Base-by-base conservation (phyloP, 2,113 vertebrate genomes). In the Tenebrosternarchus preto region DNA sequence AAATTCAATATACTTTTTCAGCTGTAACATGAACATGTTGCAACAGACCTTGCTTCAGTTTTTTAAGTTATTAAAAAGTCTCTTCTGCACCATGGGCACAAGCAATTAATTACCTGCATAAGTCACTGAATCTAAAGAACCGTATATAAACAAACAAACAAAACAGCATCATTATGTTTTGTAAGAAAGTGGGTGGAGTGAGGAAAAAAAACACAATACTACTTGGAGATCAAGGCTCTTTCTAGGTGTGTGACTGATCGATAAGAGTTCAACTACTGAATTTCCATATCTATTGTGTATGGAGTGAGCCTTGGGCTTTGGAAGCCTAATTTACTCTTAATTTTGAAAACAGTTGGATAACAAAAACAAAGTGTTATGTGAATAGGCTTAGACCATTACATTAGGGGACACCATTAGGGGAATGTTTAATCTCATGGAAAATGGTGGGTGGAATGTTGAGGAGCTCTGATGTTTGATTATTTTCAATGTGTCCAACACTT, bases 181-280 rank as follows among this genome's bases (percentile, higher is more conserved):
- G 43, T 11, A 50, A 78, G 19, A 78, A 71, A 17, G 6, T 50
- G 29, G 17, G 2, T 6, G 11, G 11, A 9, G 3, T 60, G 24
- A 20, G 6, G 7, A 22, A 64, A 70, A 25, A 5, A 9, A 15
- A 9, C 25, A 57, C 7, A 11, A 59, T 70, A 27, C 39, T 46
- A 43, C 50, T 69, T 6, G 25, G 1, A 43, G 76, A 69, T 63
- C 39, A 72, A 79, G 71, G 68, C 53, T 71, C 9, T 50, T 50
- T 50, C 8, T 50, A 50, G 8, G 8, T 3, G 20, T 39, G 17
- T 61, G 19, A 59, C 22, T 59, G 67, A 66, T 66, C 29, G 33
- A 70, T 36, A 61, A 39, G 15, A 33, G 17, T 22, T 22, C 53
- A 59, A 72, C 29, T 36, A n/a, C 16, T 25, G 20, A 9, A 70